These are phyloP conservation scores for Mus caroli DNA, from an alignment of 2,797 vertebrate species.

Conservation along the genomic window DNA sequence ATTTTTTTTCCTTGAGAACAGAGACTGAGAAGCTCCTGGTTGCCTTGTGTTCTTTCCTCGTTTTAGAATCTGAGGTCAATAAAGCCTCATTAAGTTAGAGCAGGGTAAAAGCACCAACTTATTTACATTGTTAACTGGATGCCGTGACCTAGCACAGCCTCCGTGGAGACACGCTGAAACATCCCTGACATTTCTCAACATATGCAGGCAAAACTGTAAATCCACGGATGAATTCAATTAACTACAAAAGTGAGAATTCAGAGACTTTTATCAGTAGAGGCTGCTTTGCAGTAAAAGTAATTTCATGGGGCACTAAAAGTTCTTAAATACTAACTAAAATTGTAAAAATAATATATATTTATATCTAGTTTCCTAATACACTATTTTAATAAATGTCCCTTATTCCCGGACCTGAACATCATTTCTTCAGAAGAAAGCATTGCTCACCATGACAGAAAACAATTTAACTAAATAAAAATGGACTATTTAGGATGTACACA, in stretches of 20 bases:
- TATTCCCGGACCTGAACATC: constrained; percentile 64
- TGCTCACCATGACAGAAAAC: constrained; percentile 79
- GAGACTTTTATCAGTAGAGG: constrained; percentile 16
- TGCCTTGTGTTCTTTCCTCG: not conserved
- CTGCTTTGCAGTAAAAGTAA: constrained; percentile 38
- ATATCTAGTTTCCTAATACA: constrained; percentile 70
- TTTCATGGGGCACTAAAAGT: constrained; percentile 53
- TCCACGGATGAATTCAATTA: constrained; percentile 15
- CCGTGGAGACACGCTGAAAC: not conserved
- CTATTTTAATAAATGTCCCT: constrained; percentile 71
- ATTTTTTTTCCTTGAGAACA: not conserved
- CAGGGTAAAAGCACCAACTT: constrained; percentile 34
- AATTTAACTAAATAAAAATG: constrained; percentile 82
- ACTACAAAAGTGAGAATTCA: constrained; percentile 29
- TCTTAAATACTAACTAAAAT: constrained; percentile 58
- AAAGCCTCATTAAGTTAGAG: constrained; percentile 54
- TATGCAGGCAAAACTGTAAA: constrained; percentile 33
- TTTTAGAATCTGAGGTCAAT: constrained; percentile 32
- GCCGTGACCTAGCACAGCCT: not conserved
- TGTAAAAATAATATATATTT: constrained; percentile 51
- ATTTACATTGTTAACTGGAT: constrained; percentile 36
- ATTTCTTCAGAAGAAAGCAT: constrained; percentile 75
- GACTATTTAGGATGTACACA: constrained; percentile 70
- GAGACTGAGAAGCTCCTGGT: constrained; percentile 3
- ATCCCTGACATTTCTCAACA: constrained; percentile 30